Conservation (phyloP, 2,113 vertebrate genomes). For the Apaloderma vittatum region DNA sequence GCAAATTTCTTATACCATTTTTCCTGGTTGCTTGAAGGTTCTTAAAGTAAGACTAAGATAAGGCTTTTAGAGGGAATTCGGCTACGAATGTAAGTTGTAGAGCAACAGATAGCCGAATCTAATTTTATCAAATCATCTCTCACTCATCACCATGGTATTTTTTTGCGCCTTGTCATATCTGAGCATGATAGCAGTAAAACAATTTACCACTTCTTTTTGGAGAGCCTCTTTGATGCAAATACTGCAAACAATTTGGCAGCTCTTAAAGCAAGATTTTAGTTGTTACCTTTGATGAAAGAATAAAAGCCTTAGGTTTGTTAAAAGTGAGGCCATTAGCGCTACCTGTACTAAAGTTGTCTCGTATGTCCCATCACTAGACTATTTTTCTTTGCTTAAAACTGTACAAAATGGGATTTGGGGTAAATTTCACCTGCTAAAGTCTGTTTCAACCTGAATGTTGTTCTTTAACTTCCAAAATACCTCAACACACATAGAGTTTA, state of each 20-base stretch:
- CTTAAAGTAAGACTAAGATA: not conserved
- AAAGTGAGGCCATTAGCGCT: not conserved
- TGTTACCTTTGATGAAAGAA: not conserved
- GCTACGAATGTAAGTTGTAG: not conserved
- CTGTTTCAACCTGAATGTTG: not conserved
- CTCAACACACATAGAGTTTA: not conserved
- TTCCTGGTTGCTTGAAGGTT: not conserved
- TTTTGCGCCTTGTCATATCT: not conserved
- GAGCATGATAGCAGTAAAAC: not conserved
- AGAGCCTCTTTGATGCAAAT: not conserved
- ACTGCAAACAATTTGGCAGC: not conserved
- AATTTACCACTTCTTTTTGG: not conserved
- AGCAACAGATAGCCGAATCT: not conserved
- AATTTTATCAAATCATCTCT: conserved; percentile 32
- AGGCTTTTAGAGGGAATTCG: not conserved
- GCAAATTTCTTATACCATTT: not conserved
- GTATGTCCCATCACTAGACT: not conserved
- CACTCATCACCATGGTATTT: conserved; percentile 15
- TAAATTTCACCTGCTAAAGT: not conserved
- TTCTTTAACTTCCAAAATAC: not conserved
- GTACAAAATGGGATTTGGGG: not conserved
- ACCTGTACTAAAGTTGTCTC: not conserved
- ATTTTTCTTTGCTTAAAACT: not conserved
- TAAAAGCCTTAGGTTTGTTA: not conserved
- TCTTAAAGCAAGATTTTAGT: not conserved